phyloP scores from a whole-genome alignment of 2,888 invertebrate species.

The Caenorhabditis doughertyi region DNA sequence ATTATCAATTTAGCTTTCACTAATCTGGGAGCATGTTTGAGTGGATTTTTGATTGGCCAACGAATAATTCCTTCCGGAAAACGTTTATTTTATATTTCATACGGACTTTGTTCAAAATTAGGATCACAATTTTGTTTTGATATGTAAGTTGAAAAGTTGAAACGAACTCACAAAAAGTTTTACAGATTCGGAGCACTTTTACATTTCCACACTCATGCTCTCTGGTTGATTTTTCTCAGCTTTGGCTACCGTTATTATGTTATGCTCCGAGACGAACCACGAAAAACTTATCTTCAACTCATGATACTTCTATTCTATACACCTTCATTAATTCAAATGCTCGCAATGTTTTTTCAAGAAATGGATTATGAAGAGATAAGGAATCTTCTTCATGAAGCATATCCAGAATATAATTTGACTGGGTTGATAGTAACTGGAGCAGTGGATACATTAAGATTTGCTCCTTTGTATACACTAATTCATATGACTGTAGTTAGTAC shows the following conservation, averaged over 20 bases:
- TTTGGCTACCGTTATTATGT: constrained; percentile 36
- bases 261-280: not conserved
- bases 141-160: too few relatives aligned
- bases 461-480: constrained; percentile 16
- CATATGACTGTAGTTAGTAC: constrained; percentile 44
- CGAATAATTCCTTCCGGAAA: constrained; percentile 7
- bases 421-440: constrained; percentile 14
- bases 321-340: constrained; percentile 25
- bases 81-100: constrained; percentile 11
- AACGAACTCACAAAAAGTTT: not conserved
- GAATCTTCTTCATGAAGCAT: not conserved
- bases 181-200: constrained; percentile 31
- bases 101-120: not conserved
- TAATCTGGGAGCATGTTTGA: constrained; percentile 8
- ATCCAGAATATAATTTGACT: constrained; percentile 33
- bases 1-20: constrained; percentile 16
- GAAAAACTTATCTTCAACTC: not conserved
- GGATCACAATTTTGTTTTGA: constrained; percentile 18
- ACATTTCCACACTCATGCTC: constrained; percentile 36
- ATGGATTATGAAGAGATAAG: constrained; percentile 6
- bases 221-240: constrained; percentile 31
- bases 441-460: constrained; percentile 7
- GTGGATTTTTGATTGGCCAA: constrained; percentile 14
- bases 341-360: constrained; percentile 1
- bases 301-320: constrained; percentile 19